Percentiles rank a stretch among this genome's conserved stretches.
phyloP scores from a whole-genome alignment of 30 jellyfish, hydroid and myxozoan species.

The Sanderia malayensis region DNA sequence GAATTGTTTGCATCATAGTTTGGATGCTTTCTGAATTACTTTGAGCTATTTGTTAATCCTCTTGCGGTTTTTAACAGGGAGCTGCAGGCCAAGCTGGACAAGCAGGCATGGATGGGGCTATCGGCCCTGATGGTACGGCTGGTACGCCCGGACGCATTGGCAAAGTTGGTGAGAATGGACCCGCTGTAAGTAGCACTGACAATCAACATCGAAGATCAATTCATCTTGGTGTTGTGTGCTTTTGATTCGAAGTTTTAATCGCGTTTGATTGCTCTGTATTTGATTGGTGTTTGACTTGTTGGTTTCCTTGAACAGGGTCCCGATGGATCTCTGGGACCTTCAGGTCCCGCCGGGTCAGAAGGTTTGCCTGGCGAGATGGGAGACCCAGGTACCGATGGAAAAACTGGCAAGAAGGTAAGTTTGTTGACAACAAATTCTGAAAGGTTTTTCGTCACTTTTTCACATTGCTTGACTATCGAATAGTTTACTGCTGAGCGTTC shows the following conservation, averaged over 20 bases:
- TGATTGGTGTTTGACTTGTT: no score
- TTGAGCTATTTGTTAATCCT: not conserved
- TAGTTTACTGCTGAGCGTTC: no score
- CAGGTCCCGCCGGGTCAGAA: conserved; percentile 76
- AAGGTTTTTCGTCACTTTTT: no score
- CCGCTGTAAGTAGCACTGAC: conserved; percentile 33
- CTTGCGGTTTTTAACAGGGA: conserved; percentile 27
- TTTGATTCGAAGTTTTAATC: no score
- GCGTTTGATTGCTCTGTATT: no score
- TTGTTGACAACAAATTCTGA: no score
- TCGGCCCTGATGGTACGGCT: conserved; percentile 39
- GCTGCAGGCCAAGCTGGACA: conserved; percentile 42
- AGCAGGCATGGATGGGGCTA: conserved; percentile 42
- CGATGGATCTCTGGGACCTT: conserved; percentile 79
- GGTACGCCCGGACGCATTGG: conserved; percentile 60
- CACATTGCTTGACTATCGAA: no score
- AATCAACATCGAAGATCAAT: no score
- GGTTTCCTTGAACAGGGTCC: no score
- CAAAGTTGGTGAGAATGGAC: conserved; percentile 63
- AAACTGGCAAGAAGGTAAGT: conserved; percentile 47
- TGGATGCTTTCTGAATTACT: not conserved
- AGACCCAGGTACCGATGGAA: conserved; percentile 57
- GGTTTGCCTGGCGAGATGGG: conserved; percentile 91
- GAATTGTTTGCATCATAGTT: not conserved
- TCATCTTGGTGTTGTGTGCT: no score